phyloP scores from a whole-genome alignment of 2,797 vertebrate species.

The Onychomys leucogaster region DNA sequence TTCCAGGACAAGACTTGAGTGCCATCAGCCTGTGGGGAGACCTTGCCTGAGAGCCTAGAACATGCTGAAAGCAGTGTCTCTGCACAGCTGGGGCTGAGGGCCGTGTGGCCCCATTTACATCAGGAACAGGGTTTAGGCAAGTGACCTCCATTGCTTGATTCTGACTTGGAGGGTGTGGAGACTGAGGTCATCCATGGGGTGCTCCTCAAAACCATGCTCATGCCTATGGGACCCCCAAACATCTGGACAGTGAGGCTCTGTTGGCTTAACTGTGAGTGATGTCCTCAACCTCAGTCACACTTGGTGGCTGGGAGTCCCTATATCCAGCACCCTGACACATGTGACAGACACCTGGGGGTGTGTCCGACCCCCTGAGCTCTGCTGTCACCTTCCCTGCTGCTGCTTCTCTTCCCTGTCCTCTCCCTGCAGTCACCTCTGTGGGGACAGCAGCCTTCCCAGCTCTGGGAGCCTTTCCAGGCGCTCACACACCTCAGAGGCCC shows the following conservation, averaged over 20 bases:
- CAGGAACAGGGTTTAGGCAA: not conserved
- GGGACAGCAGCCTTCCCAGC: not conserved
- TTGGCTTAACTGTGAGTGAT: not conserved
- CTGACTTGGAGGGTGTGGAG: not conserved
- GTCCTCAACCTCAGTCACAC: not conserved
- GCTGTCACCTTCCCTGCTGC: not conserved
- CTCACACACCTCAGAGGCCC: not conserved
- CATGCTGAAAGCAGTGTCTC: not conserved
- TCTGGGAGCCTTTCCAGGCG: not conserved
- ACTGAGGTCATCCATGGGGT: not conserved
- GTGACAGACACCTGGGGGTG: not conserved
- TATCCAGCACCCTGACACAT: not conserved
- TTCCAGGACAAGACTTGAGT: not conserved
- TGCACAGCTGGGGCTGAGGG: too few species aligned
- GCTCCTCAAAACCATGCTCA: not conserved
- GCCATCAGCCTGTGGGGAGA: not conserved
- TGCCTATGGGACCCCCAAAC: not conserved
- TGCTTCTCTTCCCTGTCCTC: too few species aligned
- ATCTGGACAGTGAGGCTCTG: not conserved
- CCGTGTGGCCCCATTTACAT: not conserved
- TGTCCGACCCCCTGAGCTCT: not conserved
- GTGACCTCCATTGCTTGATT: not conserved
- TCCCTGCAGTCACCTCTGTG: not conserved
- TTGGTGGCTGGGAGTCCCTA: not conserved
- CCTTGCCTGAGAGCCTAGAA: not conserved